A percentile compares a stretch with the other conserved stretches of the same genome.
Conservation (phyloP, 2,113 vertebrate species). For the Ophthalmotilapia sp. region DNA sequence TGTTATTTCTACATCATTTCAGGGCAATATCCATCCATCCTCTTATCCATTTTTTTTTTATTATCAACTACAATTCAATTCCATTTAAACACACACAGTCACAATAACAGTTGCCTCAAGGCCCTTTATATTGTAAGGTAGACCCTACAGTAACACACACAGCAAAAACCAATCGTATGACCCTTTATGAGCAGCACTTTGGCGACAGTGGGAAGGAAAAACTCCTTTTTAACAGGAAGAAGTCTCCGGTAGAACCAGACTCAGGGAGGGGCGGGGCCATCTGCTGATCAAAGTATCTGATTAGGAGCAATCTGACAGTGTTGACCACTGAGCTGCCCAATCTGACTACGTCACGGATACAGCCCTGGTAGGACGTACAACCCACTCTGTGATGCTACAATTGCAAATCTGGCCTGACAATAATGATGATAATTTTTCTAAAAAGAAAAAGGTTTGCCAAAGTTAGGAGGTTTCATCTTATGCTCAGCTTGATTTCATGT, state of each 20-base stretch:
- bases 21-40: background rate
- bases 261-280: background rate
- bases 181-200: background rate
- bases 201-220: background rate
- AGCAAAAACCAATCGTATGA: background rate
- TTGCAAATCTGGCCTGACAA: accelerated
- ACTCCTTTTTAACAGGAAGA: background rate
- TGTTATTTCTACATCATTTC: background rate
- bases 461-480: background rate
- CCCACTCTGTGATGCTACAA: background rate
- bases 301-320: background rate
- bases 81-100: accelerated
- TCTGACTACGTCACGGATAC: accelerated
- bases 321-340: background rate
- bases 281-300: background rate
- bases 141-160: background rate
- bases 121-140: background rate
- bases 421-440: background rate
- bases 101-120: accelerated
- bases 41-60: background rate
- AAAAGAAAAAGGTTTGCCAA: background rate
- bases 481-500: background rate
- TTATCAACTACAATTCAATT: background rate
- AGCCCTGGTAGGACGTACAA: accelerated
- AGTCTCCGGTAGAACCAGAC: accelerated